Conservation (phyloP, 2,888 invertebrate genomes). For the Rhynchonema sp. region DNA sequence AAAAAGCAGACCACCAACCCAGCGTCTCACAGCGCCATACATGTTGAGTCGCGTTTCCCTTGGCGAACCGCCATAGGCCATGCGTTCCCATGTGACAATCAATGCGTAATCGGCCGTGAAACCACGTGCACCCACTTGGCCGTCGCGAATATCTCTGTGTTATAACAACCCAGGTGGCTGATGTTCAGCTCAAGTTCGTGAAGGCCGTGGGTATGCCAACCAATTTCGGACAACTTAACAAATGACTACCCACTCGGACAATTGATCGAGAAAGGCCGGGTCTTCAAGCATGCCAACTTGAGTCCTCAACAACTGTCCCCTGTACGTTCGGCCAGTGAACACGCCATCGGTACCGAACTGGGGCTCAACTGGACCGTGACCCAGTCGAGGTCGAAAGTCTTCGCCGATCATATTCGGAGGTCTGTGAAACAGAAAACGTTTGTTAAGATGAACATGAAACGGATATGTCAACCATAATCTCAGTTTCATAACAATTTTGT, state of each 20-base stretch:
- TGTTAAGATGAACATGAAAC: too few species aligned
- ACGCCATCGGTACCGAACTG: neutral
- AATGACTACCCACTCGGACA: constrained; percentile 10
- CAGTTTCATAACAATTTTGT: too few species aligned
- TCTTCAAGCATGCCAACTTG: constrained; percentile 13
- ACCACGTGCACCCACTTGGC: constrained; percentile 65
- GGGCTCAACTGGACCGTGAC: too few species aligned
- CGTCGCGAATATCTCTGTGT: constrained; percentile 57
- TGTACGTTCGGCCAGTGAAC: constrained; percentile 6
- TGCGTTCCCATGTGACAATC: constrained; percentile 81
- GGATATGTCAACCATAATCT: too few species aligned
- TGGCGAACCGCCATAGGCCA: constrained; percentile 46
- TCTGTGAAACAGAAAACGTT: too few species aligned
- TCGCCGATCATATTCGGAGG: too few species aligned
- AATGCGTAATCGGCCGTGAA: constrained; percentile 73
- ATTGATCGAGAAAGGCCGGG: constrained; percentile 13
- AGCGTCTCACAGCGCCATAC: constrained; percentile 12
- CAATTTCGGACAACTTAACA: neutral
- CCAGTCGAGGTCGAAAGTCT: too few species aligned
- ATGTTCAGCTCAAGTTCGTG: neutral
- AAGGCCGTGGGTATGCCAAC: neutral
- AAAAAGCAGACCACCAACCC: constrained; percentile 5
- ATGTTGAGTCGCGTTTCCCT: constrained; percentile 12
- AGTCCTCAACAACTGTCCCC: constrained; percentile 14
- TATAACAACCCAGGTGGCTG: neutral